A percentile compares a stretch with the other conserved stretches of the same genome.
Conservation (phyloP, 2,888 invertebrate genomes). For the Tiliacea citrago region DNA sequence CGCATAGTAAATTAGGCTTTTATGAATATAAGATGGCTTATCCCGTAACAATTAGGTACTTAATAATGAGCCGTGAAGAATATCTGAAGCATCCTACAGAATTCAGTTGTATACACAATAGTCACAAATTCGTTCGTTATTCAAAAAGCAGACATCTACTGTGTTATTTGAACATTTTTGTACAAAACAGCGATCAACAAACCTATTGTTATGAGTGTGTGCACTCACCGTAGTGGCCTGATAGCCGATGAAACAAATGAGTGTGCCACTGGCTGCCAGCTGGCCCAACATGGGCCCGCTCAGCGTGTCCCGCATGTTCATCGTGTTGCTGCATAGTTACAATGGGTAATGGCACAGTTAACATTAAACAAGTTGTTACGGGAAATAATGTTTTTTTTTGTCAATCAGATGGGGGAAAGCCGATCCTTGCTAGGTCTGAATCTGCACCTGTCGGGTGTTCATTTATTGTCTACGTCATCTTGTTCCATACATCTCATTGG, state of each 20-base stretch:
- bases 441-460: background rate
- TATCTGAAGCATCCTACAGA: background rate
- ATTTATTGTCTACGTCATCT: background rate
- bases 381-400: background rate
- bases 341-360: background rate
- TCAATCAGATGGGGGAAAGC: background rate
- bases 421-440: background rate
- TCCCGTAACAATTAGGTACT: background rate
- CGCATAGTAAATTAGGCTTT: background rate
- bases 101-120: too few relatives aligned
- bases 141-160: background rate
- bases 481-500: too few relatives aligned
- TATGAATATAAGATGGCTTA: background rate
- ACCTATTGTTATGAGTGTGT: background rate
- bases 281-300: slow-evolving; percentile 85
- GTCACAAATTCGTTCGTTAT: background rate
- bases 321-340: slow-evolving; percentile 72
- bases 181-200: background rate
- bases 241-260: slow-evolving; percentile 84
- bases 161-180: background rate
- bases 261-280: slow-evolving; percentile 79
- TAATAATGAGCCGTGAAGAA: background rate
- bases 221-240: slow-evolving; percentile 81
- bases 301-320: slow-evolving; percentile 76
- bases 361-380: background rate